Percentiles rank a stretch among this genome's conserved stretches.
Conservation (phyloP, 2,113 vertebrate genomes). For the Toxostoma redivivum region DNA sequence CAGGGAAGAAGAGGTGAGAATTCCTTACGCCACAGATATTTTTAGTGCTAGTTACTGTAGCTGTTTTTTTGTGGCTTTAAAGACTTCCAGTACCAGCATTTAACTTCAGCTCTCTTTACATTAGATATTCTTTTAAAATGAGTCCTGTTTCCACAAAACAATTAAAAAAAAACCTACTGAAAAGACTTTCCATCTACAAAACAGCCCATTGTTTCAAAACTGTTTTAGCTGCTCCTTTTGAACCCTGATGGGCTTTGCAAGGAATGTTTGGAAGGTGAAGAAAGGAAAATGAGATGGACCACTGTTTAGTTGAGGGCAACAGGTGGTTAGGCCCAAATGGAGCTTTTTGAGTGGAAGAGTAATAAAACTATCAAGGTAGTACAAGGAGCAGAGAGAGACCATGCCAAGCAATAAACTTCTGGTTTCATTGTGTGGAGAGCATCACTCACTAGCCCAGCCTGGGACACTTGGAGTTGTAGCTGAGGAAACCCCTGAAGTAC, state of each 20-base stretch:
- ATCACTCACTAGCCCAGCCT: rapidly evolving
- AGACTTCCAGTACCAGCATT: neutral
- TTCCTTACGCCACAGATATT: neutral
- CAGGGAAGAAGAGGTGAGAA: neutral
- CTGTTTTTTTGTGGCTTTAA: neutral
- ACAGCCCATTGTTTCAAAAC: neutral
- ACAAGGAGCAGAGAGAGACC: neutral
- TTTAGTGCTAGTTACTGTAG: neutral
- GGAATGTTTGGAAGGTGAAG: neutral
- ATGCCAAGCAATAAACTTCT: neutral
- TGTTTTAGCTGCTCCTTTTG: neutral
- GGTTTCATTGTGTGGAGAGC: neutral
- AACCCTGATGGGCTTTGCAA: neutral
- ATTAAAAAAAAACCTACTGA: neutral
- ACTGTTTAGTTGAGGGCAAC: neutral
- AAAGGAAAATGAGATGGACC: neutral
- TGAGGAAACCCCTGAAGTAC: neutral
- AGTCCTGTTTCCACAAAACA: neutral
- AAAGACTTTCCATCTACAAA: neutral
- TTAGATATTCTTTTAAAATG: neutral
- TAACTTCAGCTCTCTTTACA: neutral
- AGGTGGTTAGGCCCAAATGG: neutral
- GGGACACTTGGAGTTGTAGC: rapidly evolving
- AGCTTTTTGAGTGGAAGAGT: neutral
- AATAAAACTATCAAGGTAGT: neutral